phyloP scores from a whole-genome alignment of 2,113 vertebrate species.

The Ammodytes marinus region DNA sequence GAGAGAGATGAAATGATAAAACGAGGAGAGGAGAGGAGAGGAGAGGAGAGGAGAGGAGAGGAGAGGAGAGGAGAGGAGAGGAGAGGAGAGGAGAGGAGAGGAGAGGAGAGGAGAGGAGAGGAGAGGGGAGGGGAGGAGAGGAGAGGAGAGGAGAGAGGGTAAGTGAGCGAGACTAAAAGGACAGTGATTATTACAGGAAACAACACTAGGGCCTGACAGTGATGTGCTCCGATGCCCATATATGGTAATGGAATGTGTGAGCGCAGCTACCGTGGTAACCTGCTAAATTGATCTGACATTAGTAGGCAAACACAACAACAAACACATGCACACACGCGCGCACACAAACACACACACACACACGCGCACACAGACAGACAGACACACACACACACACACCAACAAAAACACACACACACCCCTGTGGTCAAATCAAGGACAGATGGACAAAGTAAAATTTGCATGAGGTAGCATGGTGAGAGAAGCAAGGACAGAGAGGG shows the following conservation, averaged over 20 bases:
- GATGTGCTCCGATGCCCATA: conserved; percentile 67
- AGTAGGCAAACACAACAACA: conserved; percentile 36
- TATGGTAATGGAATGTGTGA: conserved; percentile 77
- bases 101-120: not conserved
- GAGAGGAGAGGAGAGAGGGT: conserved; percentile 16
- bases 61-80: conserved; percentile 7
- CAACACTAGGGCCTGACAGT: conserved; percentile 58
- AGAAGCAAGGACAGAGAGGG: conserved; percentile 3
- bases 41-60: not conserved
- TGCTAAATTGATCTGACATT: conserved; percentile 60
- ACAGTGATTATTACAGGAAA: conserved; percentile 53
- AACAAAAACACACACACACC: too few species aligned
- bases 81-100: conserved; percentile 12
- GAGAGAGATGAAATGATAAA: conserved; percentile 30
- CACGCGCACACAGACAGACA: conserved; percentile 21
- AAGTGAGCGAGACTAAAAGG: conserved; percentile 18
- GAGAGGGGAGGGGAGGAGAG: conserved; percentile 23
- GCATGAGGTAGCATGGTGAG: not conserved
- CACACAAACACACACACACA: not conserved
- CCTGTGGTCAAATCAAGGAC: too few species aligned
- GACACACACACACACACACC: not conserved
- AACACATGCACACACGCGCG: not conserved
- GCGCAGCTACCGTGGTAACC: conserved; percentile 59
- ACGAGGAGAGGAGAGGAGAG: conserved; percentile 20
- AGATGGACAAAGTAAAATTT: conserved; percentile 1